These are phyloP conservation scores for Gallirallus australis DNA, from an alignment of 2,797 vertebrate species.

Conservation along the genomic window DNA sequence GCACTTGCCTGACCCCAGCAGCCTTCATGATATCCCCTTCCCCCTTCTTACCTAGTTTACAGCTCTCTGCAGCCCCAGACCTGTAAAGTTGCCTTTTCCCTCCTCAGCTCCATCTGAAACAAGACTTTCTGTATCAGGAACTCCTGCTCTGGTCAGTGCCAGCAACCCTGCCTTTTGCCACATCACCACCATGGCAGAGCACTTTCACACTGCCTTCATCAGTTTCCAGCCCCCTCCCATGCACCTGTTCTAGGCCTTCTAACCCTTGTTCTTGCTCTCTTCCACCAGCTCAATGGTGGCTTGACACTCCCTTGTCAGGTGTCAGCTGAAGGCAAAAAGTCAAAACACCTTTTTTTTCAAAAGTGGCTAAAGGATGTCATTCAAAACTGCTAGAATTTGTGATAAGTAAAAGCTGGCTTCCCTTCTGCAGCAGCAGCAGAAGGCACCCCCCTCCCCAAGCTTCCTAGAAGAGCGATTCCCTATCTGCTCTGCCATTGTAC, in stretches of 20 bases:
- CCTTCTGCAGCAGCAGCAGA: neutral
- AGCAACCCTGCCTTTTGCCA: neutral
- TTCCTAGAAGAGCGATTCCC: neutral
- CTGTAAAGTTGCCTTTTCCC: neutral
- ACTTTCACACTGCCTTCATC: neutral
- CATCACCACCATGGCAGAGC: accelerated
- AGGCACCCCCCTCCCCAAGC: too few relatives aligned
- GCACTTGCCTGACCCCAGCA: too few relatives aligned
- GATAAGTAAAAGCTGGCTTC: neutral
- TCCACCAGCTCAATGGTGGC: neutral
- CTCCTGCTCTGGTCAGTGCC: neutral
- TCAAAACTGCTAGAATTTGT: neutral
- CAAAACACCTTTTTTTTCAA: neutral
- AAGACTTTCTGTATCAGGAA: neutral
- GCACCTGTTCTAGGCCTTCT: neutral
- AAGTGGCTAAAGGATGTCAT: neutral
- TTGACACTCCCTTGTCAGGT: neutral
- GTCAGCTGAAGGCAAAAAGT: neutral
- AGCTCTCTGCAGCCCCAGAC: neutral
- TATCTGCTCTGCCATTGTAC: neutral
- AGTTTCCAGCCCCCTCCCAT: neutral
- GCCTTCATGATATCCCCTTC: too few relatives aligned
- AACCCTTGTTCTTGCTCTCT: neutral
- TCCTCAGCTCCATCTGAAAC: neutral
- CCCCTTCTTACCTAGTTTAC: too few relatives aligned